Percentiles rank a stretch among this genome's conserved stretches.
Evolutionary conservation across 2,797 vertebrate genomes (phyloP).

Genomic region (Lophius americanus): DNA sequence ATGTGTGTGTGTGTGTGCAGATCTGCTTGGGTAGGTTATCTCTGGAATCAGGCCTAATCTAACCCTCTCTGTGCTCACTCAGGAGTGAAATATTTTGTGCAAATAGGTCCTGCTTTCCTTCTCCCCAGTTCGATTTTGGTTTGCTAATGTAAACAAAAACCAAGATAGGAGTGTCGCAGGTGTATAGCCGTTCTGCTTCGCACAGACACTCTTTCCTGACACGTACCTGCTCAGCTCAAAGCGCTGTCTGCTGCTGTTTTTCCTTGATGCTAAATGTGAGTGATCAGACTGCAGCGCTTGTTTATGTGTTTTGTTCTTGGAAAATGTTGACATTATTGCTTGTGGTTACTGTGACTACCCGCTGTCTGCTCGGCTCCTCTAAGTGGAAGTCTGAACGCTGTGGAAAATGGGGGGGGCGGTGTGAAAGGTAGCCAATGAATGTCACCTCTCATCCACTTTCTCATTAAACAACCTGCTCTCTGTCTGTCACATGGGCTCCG

Average conservation of each 20-base stretch:
- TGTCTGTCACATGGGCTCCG: conserved; percentile 75
- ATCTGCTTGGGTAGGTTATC: conserved; percentile 72
- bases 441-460: conserved; percentile 83
- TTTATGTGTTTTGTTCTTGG: conserved; percentile 43
- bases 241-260: conserved; percentile 45
- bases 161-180: conserved; percentile 53
- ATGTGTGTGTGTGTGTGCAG: conserved; percentile 24
- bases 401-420: conserved; percentile 29
- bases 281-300: conserved; percentile 51
- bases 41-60: conserved; percentile 77
- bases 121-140: conserved; percentile 45
- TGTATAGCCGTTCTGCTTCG: conserved; percentile 61
- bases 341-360: conserved; percentile 61
- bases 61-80: conserved; percentile 75
- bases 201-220: conserved; percentile 40
- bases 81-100: conserved; percentile 80
- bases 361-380: conserved; percentile 51
- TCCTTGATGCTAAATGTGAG: conserved; percentile 53
- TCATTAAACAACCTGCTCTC: conserved; percentile 82
- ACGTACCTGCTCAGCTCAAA: conserved; percentile 31
- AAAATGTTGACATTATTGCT: conserved; percentile 59
- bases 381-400: conserved; percentile 72
- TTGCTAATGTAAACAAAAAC: conserved; percentile 69
- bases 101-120: conserved; percentile 68
- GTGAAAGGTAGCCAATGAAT: conserved; percentile 80